Conservation (phyloP, 2,888 invertebrate genomes). For the Cosmia trapezina region DNA sequence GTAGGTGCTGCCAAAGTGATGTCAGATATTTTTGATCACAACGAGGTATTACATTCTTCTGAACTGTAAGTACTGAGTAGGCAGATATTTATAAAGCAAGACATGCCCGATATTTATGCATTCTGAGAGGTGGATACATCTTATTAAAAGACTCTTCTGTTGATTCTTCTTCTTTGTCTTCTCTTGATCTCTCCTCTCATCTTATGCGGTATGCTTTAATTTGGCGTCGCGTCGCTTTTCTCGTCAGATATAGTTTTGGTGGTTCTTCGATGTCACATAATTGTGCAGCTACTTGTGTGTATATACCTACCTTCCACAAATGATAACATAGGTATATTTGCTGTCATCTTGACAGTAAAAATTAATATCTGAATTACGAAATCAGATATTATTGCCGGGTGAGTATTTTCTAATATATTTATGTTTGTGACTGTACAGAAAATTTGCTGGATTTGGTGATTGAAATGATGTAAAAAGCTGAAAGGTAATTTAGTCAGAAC, state of each 20-base stretch:
- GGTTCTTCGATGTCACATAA: neutral
- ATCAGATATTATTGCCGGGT: neutral
- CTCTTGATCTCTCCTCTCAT: neutral
- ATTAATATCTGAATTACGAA: neutral
- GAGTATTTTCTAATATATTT: neutral
- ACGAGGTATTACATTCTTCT: neutral
- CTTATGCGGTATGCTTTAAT: neutral
- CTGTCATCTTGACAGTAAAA: neutral
- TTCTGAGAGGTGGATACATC: neutral
- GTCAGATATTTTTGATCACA: neutral
- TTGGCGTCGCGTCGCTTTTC: neutral
- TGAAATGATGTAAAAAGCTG: conserved; percentile 22
- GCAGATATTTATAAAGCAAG: neutral
- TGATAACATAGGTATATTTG: no score
- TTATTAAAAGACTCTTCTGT: neutral
- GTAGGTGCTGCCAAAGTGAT: neutral
- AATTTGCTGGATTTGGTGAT: conserved; percentile 14
- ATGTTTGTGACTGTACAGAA: neutral
- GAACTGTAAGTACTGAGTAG: neutral
- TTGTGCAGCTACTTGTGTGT: no score
- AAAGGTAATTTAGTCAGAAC: conserved; percentile 7
- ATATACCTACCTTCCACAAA: neutral
- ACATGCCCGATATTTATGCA: neutral
- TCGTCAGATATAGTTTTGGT: neutral
- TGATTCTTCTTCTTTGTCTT: no score